Conservation (phyloP, 2,888 invertebrate genomes). For the Cheilosia pagana region DNA sequence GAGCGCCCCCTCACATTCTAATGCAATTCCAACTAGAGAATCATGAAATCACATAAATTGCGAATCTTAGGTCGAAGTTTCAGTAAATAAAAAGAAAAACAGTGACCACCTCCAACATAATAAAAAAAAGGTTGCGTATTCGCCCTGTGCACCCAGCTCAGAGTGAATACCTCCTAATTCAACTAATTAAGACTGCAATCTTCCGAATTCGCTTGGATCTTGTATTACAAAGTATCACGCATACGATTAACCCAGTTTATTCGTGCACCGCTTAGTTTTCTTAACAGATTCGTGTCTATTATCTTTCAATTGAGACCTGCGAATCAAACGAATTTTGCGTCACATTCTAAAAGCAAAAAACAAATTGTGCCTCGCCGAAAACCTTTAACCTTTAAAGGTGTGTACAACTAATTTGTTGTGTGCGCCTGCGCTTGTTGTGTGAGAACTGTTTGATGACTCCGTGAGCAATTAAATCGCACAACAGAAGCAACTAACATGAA, state of each 20-base stretch:
- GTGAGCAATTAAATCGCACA: constrained; percentile 55
- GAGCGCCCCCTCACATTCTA: too few species aligned
- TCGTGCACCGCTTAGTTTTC: neutral
- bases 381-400: constrained; percentile 49
- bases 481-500: constrained; percentile 12
- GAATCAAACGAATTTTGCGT: constrained; percentile 20
- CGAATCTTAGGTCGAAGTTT: neutral
- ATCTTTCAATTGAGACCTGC: constrained; percentile 16
- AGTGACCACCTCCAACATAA: neutral
- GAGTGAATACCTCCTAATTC: neutral
- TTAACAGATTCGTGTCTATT: neutral
- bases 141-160: neutral
- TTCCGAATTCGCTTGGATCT: neutral
- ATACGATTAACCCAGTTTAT: constrained; percentile 26
- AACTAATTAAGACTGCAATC: neutral
- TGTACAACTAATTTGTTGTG: constrained; percentile 12
- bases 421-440: constrained; percentile 5
- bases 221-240: neutral
- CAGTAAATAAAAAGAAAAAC: neutral
- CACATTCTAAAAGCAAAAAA: neutral
- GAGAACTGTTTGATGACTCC: constrained; percentile 38
- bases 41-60: too few species aligned
- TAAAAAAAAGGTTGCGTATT: neutral
- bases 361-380: constrained; percentile 15
- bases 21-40: too few species aligned